Base-by-base conservation (phyloP, 2,888 invertebrate species). In the Anticlea derivata region DNA sequence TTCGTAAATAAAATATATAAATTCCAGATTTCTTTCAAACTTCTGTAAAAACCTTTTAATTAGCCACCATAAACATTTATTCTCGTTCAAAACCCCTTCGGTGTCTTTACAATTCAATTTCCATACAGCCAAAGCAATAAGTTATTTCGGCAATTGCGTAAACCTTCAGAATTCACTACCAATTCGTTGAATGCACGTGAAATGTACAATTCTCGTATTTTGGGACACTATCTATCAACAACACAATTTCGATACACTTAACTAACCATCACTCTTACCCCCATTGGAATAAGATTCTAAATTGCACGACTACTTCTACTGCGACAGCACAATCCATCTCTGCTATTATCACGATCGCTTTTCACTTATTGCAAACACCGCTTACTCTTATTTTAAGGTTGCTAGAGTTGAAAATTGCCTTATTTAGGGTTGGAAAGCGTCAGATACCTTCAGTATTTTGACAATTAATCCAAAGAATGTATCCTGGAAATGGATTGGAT, bases 401-500 rank as follows among this genome's bases (percentile, higher is more conserved):
- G 0, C 1, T 48, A 56, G n/a, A 31, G 54, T 26, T 30, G 17
- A 37, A 43, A 40, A 29, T 48, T 2, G 17, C 2, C 2, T 56
- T 50, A 11, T 6, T 1, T 5, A 43, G 39, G 27, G 0, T 1
- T 7, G 1, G 48, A 7, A 31, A 17, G 38, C 2, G 3, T 50
- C 46, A 46, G 5, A 17, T 34, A 11, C 8, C 20, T 44, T 7
- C 2, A 13, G 38, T 45, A 54, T 56, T 68, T 57, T 58, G 70
- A 83, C 85, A 86, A 86, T 86, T 86, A 86, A 86, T 80, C 73
- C 75, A 66, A 73, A 75, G 75, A 78, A 79, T 80, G n/a, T 70
- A 77, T 77, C 75, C 79, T 78, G 80, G 83, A 86, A 87, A 87
- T 87, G 87, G 86, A 87, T 86, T 86, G 85, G 86, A 80, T 84